Evolutionary conservation across 2,797 vertebrate genomes (phyloP).

Genomic region (Pangasius mekongensis): DNA sequence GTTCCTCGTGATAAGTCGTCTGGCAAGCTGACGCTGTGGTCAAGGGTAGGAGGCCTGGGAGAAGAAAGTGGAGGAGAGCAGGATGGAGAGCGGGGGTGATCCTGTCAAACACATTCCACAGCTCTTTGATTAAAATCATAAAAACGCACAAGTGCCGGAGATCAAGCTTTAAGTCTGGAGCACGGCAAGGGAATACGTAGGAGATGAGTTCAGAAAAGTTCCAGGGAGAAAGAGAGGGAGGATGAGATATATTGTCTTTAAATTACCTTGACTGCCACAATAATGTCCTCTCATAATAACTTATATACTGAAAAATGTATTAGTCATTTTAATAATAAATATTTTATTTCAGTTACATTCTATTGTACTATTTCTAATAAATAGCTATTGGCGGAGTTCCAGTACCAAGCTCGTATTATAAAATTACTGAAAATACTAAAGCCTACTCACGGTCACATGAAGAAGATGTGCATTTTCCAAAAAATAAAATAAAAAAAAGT

Average conservation of each 20-base stretch:
- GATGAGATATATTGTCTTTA: background rate
- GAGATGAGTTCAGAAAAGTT: background rate
- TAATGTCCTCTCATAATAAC: background rate
- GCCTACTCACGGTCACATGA: background rate
- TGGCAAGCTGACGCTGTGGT: slow-evolving; percentile 66
- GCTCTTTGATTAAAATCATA: slow-evolving; percentile 64
- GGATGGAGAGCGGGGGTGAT: slow-evolving; percentile 4
- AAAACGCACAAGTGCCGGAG: slow-evolving; percentile 48
- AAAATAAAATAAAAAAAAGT: too few species aligned
- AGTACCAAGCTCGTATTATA: background rate
- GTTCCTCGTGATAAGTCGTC: slow-evolving; percentile 76
- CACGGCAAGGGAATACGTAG: background rate
- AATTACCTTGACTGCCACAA: background rate
- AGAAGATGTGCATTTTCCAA: background rate
- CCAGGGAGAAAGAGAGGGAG: background rate
- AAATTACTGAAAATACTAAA: background rate
- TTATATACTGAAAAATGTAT: background rate
- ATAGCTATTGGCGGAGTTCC: background rate
- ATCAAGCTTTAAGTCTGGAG: slow-evolving; percentile 48
- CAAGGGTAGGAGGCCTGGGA: slow-evolving; percentile 32
- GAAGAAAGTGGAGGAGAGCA: slow-evolving; percentile 9
- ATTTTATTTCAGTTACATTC: background rate
- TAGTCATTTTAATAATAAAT: background rate
- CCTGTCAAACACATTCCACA: slow-evolving; percentile 58
- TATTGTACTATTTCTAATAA: background rate